A percentile compares a stretch with the other conserved stretches of the same genome.
Conservation (phyloP, 1,140 invertebrate genomes). For the Trachymyrmex septentrionalis region DNA sequence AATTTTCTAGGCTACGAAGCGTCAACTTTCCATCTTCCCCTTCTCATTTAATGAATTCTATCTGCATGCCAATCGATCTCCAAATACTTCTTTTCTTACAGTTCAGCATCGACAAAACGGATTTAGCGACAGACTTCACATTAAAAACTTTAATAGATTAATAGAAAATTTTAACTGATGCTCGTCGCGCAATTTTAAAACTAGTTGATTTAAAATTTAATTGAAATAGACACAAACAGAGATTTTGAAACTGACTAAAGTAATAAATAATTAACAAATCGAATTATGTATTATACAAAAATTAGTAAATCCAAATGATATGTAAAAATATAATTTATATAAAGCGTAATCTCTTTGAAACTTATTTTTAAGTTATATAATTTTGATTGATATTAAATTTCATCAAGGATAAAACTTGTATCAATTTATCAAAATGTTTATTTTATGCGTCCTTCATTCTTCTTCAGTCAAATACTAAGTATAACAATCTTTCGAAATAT, state of each 20-base stretch:
- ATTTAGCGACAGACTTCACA: neutral
- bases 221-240: neutral
- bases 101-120: neutral
- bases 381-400: neutral
- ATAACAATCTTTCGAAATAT: neutral
- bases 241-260: neutral
- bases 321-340: neutral
- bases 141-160: slow-evolving; percentile 12
- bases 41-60: slow-evolving; percentile 65
- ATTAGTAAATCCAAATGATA: neutral
- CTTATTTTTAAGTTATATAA: neutral
- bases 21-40: slow-evolving; percentile 64
- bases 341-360: neutral
- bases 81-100: slow-evolving; percentile 14
- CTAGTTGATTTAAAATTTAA: neutral
- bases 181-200: neutral
- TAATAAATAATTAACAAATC: neutral
- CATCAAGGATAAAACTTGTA: neutral
- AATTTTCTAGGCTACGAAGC: slow-evolving; percentile 66
- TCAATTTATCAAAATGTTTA: neutral
- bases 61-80: slow-evolving; percentile 39
- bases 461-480: neutral
- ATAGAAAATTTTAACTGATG: slow-evolving; percentile 29
- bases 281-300: neutral
- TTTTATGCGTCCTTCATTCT: neutral